phyloP scores from a whole-genome alignment of 2,113 vertebrate genomes.

The Megatriorchis doriae region DNA sequence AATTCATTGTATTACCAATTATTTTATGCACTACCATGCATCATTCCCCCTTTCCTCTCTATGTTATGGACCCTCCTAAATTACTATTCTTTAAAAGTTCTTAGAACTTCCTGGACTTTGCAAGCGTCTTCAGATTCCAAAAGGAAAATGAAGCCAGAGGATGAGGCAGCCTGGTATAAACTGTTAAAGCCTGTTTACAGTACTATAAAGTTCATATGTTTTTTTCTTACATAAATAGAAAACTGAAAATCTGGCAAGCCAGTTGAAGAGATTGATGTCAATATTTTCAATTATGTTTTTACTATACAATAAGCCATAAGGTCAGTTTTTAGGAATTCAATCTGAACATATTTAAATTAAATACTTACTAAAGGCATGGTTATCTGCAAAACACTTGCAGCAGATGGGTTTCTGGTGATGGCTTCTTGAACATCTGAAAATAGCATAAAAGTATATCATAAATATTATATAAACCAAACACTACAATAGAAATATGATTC shows the following conservation, averaged over 20 bases:
- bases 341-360: neutral
- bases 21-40: neutral
- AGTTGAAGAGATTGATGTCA: neutral
- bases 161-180: neutral
- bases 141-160: neutral
- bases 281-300: neutral
- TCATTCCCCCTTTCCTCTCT: neutral
- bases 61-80: neutral
- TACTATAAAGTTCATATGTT: neutral
- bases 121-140: neutral
- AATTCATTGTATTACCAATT: neutral
- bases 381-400: slow-evolving; percentile 63
- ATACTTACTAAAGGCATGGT: slow-evolving; percentile 76
- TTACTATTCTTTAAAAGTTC: neutral
- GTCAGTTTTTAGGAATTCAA: neutral
- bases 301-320: neutral
- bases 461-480: slow-evolving; percentile 6
- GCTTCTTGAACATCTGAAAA: slow-evolving; percentile 81
- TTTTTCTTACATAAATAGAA: neutral
- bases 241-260: neutral
- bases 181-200: neutral
- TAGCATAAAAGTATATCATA: neutral
- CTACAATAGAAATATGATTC: neutral
- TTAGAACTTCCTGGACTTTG: neutral
- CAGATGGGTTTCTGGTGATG: slow-evolving; percentile 60